These are phyloP conservation scores for Drosophila acutilabella DNA, from an alignment of 2,888 invertebrate genomes.

Conservation along the genomic window DNA sequence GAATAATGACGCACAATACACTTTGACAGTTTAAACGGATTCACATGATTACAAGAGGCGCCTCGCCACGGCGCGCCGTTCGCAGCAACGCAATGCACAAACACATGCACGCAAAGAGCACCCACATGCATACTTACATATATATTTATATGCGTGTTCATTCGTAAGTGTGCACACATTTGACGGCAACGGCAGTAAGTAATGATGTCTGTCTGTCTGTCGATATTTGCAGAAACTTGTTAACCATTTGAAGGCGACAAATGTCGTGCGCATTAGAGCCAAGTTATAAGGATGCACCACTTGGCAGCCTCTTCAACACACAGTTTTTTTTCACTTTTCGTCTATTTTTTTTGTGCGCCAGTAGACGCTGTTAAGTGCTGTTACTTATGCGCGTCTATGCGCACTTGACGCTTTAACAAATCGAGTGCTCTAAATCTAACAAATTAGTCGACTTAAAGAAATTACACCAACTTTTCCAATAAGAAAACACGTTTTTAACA, in stretches of 20 bases:
- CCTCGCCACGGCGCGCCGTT: background rate
- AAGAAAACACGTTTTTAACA: background rate
- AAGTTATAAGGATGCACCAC: slow-evolving; percentile 49
- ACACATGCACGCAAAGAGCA: slow-evolving; percentile 2
- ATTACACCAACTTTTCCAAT: background rate
- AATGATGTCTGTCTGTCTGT: slow-evolving; percentile 65
- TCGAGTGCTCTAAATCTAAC: slow-evolving; percentile 26
- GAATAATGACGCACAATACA: slow-evolving; percentile 83
- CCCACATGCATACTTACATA: background rate
- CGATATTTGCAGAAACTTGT: slow-evolving; percentile 73
- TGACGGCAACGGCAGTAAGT: slow-evolving; percentile 55
- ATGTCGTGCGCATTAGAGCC: slow-evolving; percentile 64
- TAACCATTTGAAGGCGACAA: slow-evolving; percentile 77
- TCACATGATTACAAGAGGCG: slow-evolving; percentile 72
- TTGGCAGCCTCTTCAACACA: slow-evolving; percentile 42
- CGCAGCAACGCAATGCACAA: background rate
- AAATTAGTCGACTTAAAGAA: slow-evolving; percentile 24
- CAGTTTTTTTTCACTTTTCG: background rate
- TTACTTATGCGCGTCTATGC: slow-evolving; percentile 31
- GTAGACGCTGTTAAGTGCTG: slow-evolving; percentile 26
- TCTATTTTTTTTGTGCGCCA: background rate
- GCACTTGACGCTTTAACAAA: slow-evolving; percentile 34
- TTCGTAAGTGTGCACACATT: slow-evolving; percentile 3
- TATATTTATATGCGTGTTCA: background rate
- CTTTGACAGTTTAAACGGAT: slow-evolving; percentile 79